Evolutionary conservation across 2,113 vertebrate species (phyloP), one percentile per base, ranked within the genome.

Genomic region (Pelusios castaneus): DNA sequence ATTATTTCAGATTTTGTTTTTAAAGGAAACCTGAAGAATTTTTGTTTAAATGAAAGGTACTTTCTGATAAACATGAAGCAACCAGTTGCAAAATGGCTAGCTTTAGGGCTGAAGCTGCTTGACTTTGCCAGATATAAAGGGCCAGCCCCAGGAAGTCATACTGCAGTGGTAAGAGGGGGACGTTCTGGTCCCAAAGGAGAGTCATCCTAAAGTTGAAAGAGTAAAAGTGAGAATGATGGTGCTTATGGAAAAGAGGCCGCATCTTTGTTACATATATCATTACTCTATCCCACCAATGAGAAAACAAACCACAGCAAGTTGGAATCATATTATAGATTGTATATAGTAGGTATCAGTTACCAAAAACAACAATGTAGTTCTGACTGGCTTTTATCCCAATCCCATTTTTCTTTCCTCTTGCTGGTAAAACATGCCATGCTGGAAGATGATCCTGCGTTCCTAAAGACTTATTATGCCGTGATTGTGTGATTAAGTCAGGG

Each of bases 151-250:
- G 11, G 3, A 31, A 25, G 10, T 3, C 63, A 10, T 83, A 25
- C 17, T 54, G 1, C 8, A 2, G 14, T 5, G 34, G 16, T 2
- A 2, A n/a, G 34, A n/a, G 34, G 63, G 16, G n/a, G 31, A n/a
- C 34, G 7, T 4, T 34, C 34, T 21, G 34, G 14, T 67, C 16
- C 17, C n/a, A 67, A 67, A 67, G n/a, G 8, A n/a, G 4, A n/a
- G 17, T 16, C 55, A 67, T 4, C 2, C 27, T 60, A 5, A 60
- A 60, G 31, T 2, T 81, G 11, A 22, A 29, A 76, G 17, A 45
- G 45, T 45, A 31, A 80, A 84, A 67, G n/a, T 77, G 41, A 4
- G 5, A 10, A n/a, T 67, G 9, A 67, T 67, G 63, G 34, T n/a
- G 34, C 63, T 67, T 67, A 67, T 34, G 31, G 31, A 63, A 63